Conservation (phyloP, 2,888 invertebrate genomes). For the Tinea semifulvella region DNA sequence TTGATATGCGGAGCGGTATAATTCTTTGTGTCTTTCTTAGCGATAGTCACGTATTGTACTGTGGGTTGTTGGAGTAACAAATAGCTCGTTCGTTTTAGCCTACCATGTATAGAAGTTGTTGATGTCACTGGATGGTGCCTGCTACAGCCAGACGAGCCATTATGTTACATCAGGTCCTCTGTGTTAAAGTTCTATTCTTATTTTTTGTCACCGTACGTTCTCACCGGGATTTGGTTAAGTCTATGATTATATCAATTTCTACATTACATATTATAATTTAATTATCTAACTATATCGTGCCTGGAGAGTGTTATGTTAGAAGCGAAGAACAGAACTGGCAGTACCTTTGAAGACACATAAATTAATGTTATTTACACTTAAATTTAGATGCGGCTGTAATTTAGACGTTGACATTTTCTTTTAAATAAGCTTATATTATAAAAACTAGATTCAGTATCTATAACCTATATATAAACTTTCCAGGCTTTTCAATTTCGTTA, state of each 20-base stretch:
- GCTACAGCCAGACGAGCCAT: neutral
- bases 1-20: neutral
- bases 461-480: no score
- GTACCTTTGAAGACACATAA: no score
- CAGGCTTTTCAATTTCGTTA: neutral
- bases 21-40: constrained; percentile 2
- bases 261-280: neutral
- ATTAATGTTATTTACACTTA: no score
- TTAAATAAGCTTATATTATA: no score
- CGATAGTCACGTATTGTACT: constrained; percentile 1
- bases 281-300: no score
- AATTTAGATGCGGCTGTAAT: no score
- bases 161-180: neutral
- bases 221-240: no score
- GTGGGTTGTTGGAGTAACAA: neutral
- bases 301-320: no score
- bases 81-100: neutral
- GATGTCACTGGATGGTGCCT: neutral
- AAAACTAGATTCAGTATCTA: no score
- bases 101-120: constrained; percentile 2
- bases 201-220: neutral
- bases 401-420: no score
- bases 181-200: neutral
- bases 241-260: neutral
- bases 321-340: no score